Evolutionary conservation across 2,888 invertebrate genomes (phyloP), one percentile per base, ranked within the genome.

Genomic region (Tuta absoluta): DNA sequence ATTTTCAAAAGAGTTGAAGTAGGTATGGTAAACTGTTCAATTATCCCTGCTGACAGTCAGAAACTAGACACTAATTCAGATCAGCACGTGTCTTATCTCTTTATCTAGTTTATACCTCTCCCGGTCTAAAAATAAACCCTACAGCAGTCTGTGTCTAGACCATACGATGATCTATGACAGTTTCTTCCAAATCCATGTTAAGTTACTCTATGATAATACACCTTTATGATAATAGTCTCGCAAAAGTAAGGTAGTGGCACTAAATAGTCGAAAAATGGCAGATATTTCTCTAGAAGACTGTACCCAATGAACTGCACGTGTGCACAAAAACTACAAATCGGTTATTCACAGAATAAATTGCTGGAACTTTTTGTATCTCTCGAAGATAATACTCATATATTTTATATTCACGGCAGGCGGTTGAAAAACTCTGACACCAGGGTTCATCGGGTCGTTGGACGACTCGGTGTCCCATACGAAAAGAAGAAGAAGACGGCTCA

Each of bases 171-270:
- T 53, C 53, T 53, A n/a, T 53, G 53, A 14, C 33, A 11, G n/a
- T n/a, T n/a, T 17, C 17, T 33, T 1, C 4, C 11, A 57, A 57
- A n/a, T 57, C 17, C n/a, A 1, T n/a, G 33, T 33, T 24, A 28
- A 57, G 56, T 33, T n/a, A 57, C 33, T 33, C 56, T 57, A 53
- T 23, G 53, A 53, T n/a, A n/a, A n/a, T n/a, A n/a, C 33, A 19
- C 37, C 11, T 57, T 57, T 57, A 57, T 37, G 57, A 57, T 37
- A 11, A 57, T 19, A 17, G 37, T 56, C 37, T 57, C 17, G 17
- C 17, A 37, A 53, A 37, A 10, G 19, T 37, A 28, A 37, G 57
- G 33, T 21, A 17, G 28, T 17, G 12, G 12, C 57, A 14, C 17
- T 57, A 19, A 37, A 37, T 37, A 57, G 19, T 37, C 37, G 8